phyloP scores from a whole-genome alignment of 2,888 invertebrate species.

The Xylophagus ater region DNA sequence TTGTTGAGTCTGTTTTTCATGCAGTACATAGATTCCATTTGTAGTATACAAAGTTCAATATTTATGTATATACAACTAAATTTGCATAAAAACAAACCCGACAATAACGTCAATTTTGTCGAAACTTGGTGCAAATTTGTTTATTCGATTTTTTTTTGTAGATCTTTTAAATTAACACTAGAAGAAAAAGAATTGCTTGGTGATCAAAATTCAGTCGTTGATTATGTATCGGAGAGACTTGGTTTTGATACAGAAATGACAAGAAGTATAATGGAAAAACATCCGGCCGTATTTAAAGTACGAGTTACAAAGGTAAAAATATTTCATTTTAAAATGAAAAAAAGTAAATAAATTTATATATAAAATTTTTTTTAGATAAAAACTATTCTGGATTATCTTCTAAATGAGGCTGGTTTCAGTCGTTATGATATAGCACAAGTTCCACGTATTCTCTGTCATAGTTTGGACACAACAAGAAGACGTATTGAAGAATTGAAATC shows the following conservation, averaged over 20 bases:
- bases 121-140: constrained; percentile 8
- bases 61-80: not conserved
- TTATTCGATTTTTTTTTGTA: constrained; percentile 30
- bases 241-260: constrained; percentile 40
- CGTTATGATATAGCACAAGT: constrained; percentile 44
- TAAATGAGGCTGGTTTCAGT: constrained; percentile 42
- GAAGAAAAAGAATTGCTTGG: constrained; percentile 43
- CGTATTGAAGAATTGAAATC: constrained; percentile 43
- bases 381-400: constrained; percentile 46
- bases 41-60: not conserved
- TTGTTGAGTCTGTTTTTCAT: not conserved
- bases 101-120: not conserved
- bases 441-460: constrained; percentile 45
- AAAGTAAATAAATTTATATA: no score
- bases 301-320: constrained; percentile 44
- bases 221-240: constrained; percentile 45
- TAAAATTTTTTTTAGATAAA: constrained; percentile 41
- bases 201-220: constrained; percentile 40
- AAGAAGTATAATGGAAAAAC: constrained; percentile 42
- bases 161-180: constrained; percentile 30
- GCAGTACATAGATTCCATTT: constrained; percentile 1
- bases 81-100: no score
- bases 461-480: constrained; percentile 44
- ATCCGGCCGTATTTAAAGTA: constrained; percentile 44
- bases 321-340: not conserved